phyloP scores from a whole-genome alignment of 2,113 vertebrate genomes.

The Macrotus californicus region DNA sequence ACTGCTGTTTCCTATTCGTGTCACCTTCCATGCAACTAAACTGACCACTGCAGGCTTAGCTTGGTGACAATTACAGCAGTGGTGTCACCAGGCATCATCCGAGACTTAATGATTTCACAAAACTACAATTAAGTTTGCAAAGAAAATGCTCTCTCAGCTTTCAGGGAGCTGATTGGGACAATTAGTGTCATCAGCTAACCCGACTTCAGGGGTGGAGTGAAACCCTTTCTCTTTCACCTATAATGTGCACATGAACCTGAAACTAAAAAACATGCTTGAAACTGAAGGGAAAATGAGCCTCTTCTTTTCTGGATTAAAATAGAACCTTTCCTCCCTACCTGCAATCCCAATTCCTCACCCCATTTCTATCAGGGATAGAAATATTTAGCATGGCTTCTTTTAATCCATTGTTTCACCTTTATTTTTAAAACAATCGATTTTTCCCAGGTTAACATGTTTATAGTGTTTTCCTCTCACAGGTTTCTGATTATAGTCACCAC shows the following conservation, averaged over 20 bases:
- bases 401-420: conserved; percentile 27
- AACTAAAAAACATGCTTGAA: not conserved
- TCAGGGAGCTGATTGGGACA: not conserved
- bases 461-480: not conserved
- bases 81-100: not conserved
- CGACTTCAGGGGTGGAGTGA: not conserved
- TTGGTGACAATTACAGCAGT: not conserved
- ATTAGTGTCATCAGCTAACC: not conserved
- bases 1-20: not conserved
- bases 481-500: conserved; percentile 28
- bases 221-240: not conserved
- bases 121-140: conserved; percentile 50
- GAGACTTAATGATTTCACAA: conserved; percentile 17
- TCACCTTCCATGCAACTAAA: not conserved
- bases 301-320: conserved; percentile 34
- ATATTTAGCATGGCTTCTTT: not conserved
- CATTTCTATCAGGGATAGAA: not conserved
- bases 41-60: not conserved
- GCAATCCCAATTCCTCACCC: not conserved
- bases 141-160: not conserved
- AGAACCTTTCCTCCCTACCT: not conserved
- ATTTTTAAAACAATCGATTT: conserved; percentile 52
- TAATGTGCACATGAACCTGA: not conserved
- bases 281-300: conserved; percentile 5
- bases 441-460: not conserved